Evolutionary conservation across 1,140 invertebrate genomes (phyloP).

Genomic region (Neuroterus valhalla): DNA sequence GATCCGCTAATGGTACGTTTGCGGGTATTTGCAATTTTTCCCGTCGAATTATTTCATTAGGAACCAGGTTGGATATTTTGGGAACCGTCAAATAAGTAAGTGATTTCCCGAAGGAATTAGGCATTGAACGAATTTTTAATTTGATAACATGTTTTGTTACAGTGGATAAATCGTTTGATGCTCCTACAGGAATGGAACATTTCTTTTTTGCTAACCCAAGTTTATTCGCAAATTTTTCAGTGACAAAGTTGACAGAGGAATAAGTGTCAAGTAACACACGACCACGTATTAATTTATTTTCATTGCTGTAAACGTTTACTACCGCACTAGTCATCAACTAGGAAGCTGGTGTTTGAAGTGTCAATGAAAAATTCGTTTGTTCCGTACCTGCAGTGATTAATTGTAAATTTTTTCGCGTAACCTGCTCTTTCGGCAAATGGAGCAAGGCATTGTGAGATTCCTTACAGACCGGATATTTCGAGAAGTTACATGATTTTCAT

Average conservation of each 20-base stretch:
- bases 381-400: not conserved
- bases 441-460: not conserved
- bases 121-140: conserved; percentile 24
- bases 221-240: conserved; percentile 27
- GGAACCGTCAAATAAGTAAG: conserved; percentile 43
- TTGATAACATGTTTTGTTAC: conserved; percentile 1
- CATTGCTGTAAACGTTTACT: not conserved
- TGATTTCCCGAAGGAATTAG: conserved; percentile 36
- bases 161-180: not conserved
- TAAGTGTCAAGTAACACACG: conserved; percentile 36
- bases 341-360: not conserved
- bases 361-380: not conserved
- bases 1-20: conserved; percentile 47
- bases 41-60: conserved; percentile 40
- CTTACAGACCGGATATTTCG: conserved; percentile 27
- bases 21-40: conserved; percentile 39
- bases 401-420: not conserved
- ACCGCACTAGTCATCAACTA: conserved; percentile 7
- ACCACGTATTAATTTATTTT: not conserved
- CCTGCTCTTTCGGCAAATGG: not conserved
- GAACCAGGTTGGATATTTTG: conserved; percentile 38
- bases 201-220: not conserved
- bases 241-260: conserved; percentile 31
- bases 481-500: conserved; percentile 22
- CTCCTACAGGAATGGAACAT: conserved; percentile 6